Conservation (phyloP, 2,113 vertebrate genomes). For the Sylvilagus bachmani region DNA sequence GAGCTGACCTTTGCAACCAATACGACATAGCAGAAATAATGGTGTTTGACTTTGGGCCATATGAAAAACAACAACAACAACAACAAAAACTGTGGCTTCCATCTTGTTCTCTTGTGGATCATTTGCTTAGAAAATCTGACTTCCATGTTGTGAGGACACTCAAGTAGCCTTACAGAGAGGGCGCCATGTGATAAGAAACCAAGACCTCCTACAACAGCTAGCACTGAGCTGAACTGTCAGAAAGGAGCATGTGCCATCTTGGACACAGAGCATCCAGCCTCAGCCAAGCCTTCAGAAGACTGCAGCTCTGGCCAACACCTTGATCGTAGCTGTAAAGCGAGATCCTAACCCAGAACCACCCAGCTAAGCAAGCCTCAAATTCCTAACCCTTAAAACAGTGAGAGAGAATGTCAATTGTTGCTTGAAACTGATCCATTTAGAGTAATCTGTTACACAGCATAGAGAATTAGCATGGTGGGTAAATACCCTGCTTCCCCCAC, state of each 20-base stretch:
- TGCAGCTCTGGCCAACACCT: not conserved
- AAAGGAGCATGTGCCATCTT: not conserved
- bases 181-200: not conserved
- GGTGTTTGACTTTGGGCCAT: not conserved
- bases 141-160: not conserved
- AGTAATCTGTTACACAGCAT: not conserved
- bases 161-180: not conserved
- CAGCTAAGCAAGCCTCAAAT: slow-evolving; percentile 37
- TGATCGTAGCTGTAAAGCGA: slow-evolving; percentile 30
- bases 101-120: not conserved
- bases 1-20: not conserved
- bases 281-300: slow-evolving; percentile 6
- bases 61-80: no score
- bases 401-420: not conserved
- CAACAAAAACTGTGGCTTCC: not conserved
- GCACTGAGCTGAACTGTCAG: not conserved
- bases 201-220: not conserved
- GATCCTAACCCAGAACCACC: not conserved
- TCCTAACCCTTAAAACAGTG: slow-evolving; percentile 32
- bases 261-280: not conserved
- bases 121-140: not conserved
- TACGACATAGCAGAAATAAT: not conserved
- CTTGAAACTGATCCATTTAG: slow-evolving; percentile 3
- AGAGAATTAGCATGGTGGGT: not conserved
- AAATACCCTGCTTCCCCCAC: not conserved